Percentiles rank a stretch among this genome's conserved stretches.
Conservation (phyloP, 2,888 invertebrate species). For the Pachycephus smyrnensis region DNA sequence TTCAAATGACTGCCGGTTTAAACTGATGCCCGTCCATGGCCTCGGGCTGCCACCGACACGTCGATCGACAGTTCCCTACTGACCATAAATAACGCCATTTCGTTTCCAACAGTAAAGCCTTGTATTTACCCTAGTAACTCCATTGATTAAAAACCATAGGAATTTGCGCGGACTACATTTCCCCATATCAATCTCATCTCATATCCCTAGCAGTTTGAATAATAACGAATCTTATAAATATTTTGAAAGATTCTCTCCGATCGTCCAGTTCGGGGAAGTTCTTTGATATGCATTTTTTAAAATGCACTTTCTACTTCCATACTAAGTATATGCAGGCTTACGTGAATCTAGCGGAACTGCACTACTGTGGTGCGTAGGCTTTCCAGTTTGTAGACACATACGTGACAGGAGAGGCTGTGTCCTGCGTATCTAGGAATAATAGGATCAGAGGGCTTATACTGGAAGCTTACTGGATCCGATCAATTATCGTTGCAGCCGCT, state of each 20-base stretch:
- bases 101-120: neutral
- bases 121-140: neutral
- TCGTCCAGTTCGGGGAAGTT: too few relatives aligned
- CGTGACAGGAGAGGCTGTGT: neutral
- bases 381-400: neutral
- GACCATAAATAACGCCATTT: neutral
- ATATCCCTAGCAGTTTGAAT: neutral
- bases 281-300: too few relatives aligned
- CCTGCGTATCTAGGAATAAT: constrained; percentile 45
- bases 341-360: too few relatives aligned
- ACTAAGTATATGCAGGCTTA: too few relatives aligned
- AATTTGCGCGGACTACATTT: constrained; percentile 20
- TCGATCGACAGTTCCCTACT: neutral
- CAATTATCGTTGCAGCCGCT: constrained; percentile 58
- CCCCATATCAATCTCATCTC: neutral
- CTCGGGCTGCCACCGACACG: constrained; percentile 4
- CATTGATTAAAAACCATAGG: constrained; percentile 25
- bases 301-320: too few relatives aligned
- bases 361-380: neutral
- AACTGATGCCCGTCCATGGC: neutral
- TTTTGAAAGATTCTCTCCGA: neutral
- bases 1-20: constrained; percentile 12
- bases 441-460: constrained; percentile 60
- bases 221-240: neutral
- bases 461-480: constrained; percentile 58